Percentiles rank a stretch among this genome's conserved stretches.
These are phyloP conservation scores for Galerucella nymphaeae DNA, from an alignment of 2,888 invertebrate genomes.

Conservation along the genomic window DNA sequence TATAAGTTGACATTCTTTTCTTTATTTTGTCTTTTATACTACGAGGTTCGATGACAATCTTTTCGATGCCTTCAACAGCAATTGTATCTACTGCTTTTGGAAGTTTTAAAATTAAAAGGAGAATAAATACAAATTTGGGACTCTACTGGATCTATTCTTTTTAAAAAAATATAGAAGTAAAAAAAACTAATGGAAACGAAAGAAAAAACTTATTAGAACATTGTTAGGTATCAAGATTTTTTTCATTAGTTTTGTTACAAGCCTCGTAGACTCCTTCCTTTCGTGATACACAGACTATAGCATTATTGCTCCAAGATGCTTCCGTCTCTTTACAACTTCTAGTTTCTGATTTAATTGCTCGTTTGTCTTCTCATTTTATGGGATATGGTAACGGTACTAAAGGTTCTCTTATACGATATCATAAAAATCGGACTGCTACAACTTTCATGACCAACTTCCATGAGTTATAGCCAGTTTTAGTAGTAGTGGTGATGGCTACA, in stretches of 20 bases:
- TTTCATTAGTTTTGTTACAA: slow-evolving; percentile 6
- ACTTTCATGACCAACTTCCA: slow-evolving; percentile 38
- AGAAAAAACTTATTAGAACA: no score
- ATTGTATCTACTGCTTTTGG: no score
- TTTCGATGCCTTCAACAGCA: background rate
- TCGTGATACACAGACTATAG: slow-evolving; percentile 18
- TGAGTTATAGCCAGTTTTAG: slow-evolving; percentile 34
- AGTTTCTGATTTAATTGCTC: slow-evolving; percentile 61
- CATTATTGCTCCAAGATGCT: slow-evolving; percentile 43
- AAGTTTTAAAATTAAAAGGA: no score
- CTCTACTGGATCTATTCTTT: no score
- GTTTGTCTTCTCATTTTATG: slow-evolving; percentile 59
- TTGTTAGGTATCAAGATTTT: background rate
- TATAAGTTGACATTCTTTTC: slow-evolving; percentile 44
- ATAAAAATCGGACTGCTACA: slow-evolving; percentile 42
- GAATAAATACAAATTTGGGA: no score
- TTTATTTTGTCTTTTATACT: slow-evolving; percentile 5
- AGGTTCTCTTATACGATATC: slow-evolving; percentile 44
- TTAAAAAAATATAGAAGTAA: no score
- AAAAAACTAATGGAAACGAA: no score
- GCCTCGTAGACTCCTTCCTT: slow-evolving; percentile 22
- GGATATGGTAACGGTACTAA: slow-evolving; percentile 49
- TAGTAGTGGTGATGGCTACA: slow-evolving; percentile 24
- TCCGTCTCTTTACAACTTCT: slow-evolving; percentile 55
- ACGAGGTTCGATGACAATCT: slow-evolving; percentile 9